A percentile compares a stretch with the other conserved stretches of the same genome.
phyloP scores from a whole-genome alignment of 2,113 vertebrate species.

The Zingel zingel region DNA sequence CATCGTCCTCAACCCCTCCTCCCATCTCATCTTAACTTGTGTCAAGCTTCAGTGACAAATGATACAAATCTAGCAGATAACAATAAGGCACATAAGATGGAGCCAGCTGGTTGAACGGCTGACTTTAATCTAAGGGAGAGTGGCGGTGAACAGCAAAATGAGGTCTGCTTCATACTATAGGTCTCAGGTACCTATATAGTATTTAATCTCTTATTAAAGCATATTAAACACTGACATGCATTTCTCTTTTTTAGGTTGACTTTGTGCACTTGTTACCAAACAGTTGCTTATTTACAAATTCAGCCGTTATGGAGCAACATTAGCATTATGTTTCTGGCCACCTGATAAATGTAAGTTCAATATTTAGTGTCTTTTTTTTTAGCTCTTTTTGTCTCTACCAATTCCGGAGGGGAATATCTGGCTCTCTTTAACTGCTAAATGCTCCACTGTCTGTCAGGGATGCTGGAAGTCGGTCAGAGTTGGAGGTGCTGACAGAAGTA shows the following conservation, averaged over 20 bases:
- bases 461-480: no score
- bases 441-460: not conserved
- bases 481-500: no score
- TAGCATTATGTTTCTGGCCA: not conserved
- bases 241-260: not conserved
- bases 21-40: not conserved
- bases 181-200: not conserved
- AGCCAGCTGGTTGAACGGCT: not conserved
- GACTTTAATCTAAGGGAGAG: not conserved
- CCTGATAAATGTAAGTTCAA: not conserved
- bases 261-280: not conserved
- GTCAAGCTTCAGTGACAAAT: constrained; percentile 15
- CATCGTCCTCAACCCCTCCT: not conserved
- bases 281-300: not conserved
- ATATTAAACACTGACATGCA: not conserved
- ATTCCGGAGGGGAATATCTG: no score
- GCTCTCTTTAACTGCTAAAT: no score
- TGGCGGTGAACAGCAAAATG: not conserved
- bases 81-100: not conserved
- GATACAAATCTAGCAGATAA: constrained; percentile 7
- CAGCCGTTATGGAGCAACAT: not conserved
- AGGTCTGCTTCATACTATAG: not conserved
- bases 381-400: not conserved
- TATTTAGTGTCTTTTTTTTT: no score
- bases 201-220: not conserved